Evolutionary conservation across 2,113 vertebrate genomes (phyloP), one percentile per base, ranked within the genome.

Genomic region (Ursus arctos): DNA sequence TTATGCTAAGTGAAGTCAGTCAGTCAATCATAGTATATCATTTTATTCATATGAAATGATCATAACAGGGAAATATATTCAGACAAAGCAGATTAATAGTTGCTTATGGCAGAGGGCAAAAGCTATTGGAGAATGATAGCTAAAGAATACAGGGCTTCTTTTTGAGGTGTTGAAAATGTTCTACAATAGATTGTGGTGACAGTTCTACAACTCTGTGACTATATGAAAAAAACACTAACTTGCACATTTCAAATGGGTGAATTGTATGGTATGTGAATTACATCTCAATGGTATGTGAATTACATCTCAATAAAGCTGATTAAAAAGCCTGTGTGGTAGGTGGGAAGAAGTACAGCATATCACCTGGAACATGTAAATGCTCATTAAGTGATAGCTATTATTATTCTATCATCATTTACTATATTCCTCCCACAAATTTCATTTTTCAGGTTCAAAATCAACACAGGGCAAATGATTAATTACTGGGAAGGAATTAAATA

Each of bases 401-500:
- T 85, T 55, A 85, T 89, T 76, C 14, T 69, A 24, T 4, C 6
- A 69, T 80, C 19, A 91, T 85, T 88, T 88, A 43, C 6, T 77
- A 19, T 61, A 40, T 9, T 94, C 9, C 18, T 80, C 24, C 84
- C 49, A 49, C 10, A 26, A 63, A 91, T 95, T 81, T 49, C 43
- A 4, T 65, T 77, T 72, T 28, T 82, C 16, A 79, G 55, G 13
- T 69, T 88, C 7, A 85, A 65, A 94, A 85, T 87, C 14, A 86
- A 72, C n/a, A 36, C 31, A 91, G 16, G 63, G 2, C 9, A 88
- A 97, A 88, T 53, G 40, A 74, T 43, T 47, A 88, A 69, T 91
- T 91, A 76, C 9, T 77, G 47, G 31, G 31, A 97, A 79, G 31
- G 53, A 80, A 90, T 51, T 71, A 77, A 94, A 81, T 94, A 40